Base-by-base conservation (phyloP, 1,140 invertebrate genomes). In the Elymnias hypermnestra region DNA sequence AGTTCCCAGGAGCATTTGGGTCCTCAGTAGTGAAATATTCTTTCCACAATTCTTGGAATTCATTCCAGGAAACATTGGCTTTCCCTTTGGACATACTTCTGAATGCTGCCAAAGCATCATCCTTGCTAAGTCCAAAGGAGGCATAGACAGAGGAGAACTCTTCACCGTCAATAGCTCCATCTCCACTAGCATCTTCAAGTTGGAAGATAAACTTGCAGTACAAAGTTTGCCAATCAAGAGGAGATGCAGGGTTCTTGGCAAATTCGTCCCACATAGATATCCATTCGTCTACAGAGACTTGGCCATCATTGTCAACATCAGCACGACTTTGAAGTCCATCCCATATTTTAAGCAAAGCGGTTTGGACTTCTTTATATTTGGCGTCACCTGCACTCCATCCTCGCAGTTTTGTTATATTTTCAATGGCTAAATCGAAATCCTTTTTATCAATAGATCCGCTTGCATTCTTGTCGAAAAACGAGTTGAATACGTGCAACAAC, bases 171-270 rank as follows among this genome's bases (percentile, higher is more conserved):
- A 94, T 94, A 29, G 88, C 87, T 14, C 93, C 93, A 66, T 95
- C 93, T 31, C 90, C 92, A 53, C 93, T 94, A 26, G 92, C 91
- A 62, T 95, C 94, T 72, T 94, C 92, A 31, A 94, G 84, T 48
- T 94, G 90, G 73, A 95, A 95, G 88, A 94, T 94, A 65, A 94
- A 93, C 56, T 92, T 90, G 89, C 93, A 91, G 76, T 94, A 95
- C 21, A 88, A 86, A 37, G 75, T 88, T 58, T 94, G 93, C 94
- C 94, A 95, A 43, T 94, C 92, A 25, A 92, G 83, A n/a, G 91
- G 88, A 15, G 89, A 86, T 3, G 88, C 87, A 0, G 92, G 91
- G 62, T 92, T 90, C 68, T 92, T 92, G 15, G 91, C 89, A 57
- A 89, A 93, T 10, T 91, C 90, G 49, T 93, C 91, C 94, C 94